phyloP scores from a whole-genome alignment of 2,888 invertebrate genomes.

The Siphlonurus alternatus region DNA sequence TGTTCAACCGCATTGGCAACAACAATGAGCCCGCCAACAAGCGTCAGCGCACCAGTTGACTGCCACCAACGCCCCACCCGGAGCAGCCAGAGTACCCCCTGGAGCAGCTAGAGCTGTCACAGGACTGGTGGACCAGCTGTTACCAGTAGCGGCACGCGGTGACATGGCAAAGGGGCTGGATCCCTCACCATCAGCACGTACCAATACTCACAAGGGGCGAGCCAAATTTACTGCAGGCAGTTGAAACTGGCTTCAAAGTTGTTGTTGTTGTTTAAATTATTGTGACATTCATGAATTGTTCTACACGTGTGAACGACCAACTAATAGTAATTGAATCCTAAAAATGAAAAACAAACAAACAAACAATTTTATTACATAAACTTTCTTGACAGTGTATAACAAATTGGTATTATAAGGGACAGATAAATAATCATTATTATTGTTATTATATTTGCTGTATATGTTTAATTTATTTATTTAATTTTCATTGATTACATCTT shows the following conservation, averaged over 20 bases:
- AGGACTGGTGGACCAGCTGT: not conserved
- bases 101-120: not conserved
- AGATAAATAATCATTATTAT: too few species aligned
- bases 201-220: not conserved
- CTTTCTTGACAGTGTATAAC: too few species aligned
- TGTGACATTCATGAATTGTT: not conserved
- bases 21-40: not conserved
- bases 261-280: not conserved
- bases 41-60: not conserved
- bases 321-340: too few species aligned
- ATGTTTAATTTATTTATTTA: too few species aligned
- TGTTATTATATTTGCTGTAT: too few species aligned
- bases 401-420: too few species aligned
- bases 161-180: not conserved
- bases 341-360: too few species aligned
- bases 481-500: too few species aligned
- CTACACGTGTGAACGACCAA: too few species aligned
- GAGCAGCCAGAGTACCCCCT: not conserved
- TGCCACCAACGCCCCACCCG: not conserved
- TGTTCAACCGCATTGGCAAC: conserved; percentile 34
- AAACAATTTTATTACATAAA: too few species aligned
- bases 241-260: not conserved
- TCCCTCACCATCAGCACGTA: not conserved
- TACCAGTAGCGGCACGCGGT: not conserved
- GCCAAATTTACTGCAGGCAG: not conserved